Base-by-base conservation (phyloP, 37 sponge, comb jelly and placozoan genomes). In the Halichondria panicea region DNA sequence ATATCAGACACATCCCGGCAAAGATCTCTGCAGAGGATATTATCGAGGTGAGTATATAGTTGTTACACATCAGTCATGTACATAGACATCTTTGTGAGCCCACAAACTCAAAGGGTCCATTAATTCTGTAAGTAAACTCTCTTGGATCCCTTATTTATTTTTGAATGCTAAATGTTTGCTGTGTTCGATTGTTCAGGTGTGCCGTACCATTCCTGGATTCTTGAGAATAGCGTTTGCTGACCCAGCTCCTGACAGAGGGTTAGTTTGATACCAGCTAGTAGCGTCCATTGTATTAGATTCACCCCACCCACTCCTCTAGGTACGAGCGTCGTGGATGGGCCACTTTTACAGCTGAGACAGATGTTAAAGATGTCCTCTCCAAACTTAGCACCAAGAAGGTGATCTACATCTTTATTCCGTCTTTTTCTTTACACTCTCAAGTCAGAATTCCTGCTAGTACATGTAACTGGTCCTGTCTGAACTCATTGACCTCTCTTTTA, bases 311-410 rank as follows among this genome's bases (percentile, higher is more conserved):
- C 64, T 34, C 64, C 64, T 34, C 36, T 62, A 95, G 96, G 57
- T 96, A 87, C 81, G 87, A 93, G 71, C 70, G 94, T 27, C 75
- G 94, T 34, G 94, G 92, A 2, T 96, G 97, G 97, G 87, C 90
- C n/a, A 96, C 97, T 1, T 96, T 83, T 58, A 62, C 78, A 4
- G 39, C 77, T 48, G 75, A 77, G 22, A 81, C 82, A 30, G 81
- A 96, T 80, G 93, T 96, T 66, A 83, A 70, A 43, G 87, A 90
- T 12, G 83, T 86, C 24, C 66, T 65, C 57, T 75, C 83, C 1
- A 81, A 64, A 65, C 69, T 96, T 34, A 83, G 53, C 41, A 61
- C 74, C 27, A 80, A 45, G 31, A 83, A 83, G 76, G 90, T 89
- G 35, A 78, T 74, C 32, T 30, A 25, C 32, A 22, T 50, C 48